Evolutionary conservation across 2,888 invertebrate species (phyloP), one percentile per base, ranked within the genome.

Genomic region (Idaea biselata): DNA sequence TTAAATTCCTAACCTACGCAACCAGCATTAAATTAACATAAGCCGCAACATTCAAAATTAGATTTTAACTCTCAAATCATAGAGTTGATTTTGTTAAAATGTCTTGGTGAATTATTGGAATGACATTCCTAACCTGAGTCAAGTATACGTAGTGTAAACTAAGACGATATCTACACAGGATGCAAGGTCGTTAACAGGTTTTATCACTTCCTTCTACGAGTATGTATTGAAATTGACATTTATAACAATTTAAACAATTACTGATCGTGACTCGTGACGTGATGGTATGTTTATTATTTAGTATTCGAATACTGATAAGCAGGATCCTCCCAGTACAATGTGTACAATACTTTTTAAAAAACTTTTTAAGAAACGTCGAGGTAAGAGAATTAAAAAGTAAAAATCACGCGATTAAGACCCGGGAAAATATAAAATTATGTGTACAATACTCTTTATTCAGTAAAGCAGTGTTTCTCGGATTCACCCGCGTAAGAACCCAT

Each of bases 151-250:
- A 72, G 75, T 77, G 81, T 84, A 79, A 81, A 81, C 79, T 72
- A 68, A 69, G 72, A 63, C 69, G 71, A 68, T 86, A 86, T 86
- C 86, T 85, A 83, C 73, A 84, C 83, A 85, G 86, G 86, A 86
- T 83, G 81, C 74, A 77, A 78, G 79, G 78, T 75, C 75, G 78
- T 78, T 78, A 81, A 72, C 78, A 74, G 75, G 77, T 77, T 79
- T 82, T 84, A 83, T 82, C 81, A 76, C 77, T 82, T 82, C 79
- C 82, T 80, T 80, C 80, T 80, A 25, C 25, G 25, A 25, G 1
- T 25, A 75, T 74, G 78, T 81, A 81, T 79, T 80, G 73, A 74
- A 77, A 77, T 76, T 72, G 68, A 71, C 67, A 68, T 68, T 65
- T 66, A 71, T 75, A 44, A 44, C 44, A 44, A 44, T 44, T 44